These are phyloP conservation scores for Hemitrygon akajei DNA, from an alignment of 2,797 vertebrate species.

Conservation along the genomic window DNA sequence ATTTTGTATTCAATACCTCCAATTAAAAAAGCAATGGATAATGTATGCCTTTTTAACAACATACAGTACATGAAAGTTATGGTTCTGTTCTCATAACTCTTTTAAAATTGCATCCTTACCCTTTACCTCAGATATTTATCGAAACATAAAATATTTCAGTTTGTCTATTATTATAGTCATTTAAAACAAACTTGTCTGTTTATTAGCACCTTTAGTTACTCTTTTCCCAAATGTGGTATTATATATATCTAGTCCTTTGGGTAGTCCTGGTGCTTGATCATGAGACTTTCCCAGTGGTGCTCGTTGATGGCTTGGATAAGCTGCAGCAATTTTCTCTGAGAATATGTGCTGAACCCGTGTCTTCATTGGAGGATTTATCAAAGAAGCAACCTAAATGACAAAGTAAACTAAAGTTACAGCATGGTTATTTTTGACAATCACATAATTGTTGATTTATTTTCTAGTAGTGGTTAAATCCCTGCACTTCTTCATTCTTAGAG, in stretches of 20 bases:
- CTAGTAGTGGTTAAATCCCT: neutral
- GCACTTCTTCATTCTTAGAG: neutral
- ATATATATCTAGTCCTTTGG: slow-evolving; percentile 53
- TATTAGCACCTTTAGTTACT: slow-evolving; percentile 56
- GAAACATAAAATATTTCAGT: neutral
- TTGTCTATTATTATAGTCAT: neutral
- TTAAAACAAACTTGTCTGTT: neutral
- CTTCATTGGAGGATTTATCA: slow-evolving; percentile 63
- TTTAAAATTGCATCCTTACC: neutral
- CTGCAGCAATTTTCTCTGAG: slow-evolving; percentile 59
- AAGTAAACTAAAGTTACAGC: neutral
- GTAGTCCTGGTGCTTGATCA: slow-evolving; percentile 57
- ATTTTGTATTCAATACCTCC: neutral
- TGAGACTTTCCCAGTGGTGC: slow-evolving; percentile 64
- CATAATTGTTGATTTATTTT: neutral
- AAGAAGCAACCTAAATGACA: slow-evolving; percentile 52
- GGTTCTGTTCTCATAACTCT: neutral
- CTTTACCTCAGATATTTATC: neutral
- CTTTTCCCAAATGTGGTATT: slow-evolving; percentile 65
- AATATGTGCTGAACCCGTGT: slow-evolving; percentile 67
- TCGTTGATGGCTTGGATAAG: slow-evolving; percentile 56
- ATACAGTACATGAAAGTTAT: neutral
- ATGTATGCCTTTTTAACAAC: neutral
- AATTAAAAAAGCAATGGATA: neutral
- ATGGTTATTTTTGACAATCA: neutral